A percentile compares a stretch with the other conserved stretches of the same genome.
Conservation (phyloP, 2,113 vertebrate genomes). For the Aleadryas rufinucha region DNA sequence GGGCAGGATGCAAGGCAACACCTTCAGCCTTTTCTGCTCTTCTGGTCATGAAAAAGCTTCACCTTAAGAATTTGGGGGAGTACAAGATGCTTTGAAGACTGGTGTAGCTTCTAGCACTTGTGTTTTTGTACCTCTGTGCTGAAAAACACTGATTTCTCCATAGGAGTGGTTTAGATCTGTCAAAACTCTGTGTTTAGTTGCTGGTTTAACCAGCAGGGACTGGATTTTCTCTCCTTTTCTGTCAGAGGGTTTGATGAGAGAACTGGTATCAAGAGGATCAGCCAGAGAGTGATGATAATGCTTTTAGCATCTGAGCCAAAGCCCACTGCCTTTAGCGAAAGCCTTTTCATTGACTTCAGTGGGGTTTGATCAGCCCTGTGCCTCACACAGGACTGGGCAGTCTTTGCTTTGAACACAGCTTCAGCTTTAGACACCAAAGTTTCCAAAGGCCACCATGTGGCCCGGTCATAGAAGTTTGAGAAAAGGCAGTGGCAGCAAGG, state of each 20-base stretch:
- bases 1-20: not conserved
- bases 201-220: conserved; percentile 18
- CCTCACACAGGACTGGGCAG: not conserved
- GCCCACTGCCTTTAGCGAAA: not conserved
- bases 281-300: conserved; percentile 20
- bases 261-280: conserved; percentile 39
- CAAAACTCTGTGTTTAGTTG: conserved; percentile 9
- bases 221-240: conserved; percentile 39
- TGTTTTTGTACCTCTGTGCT: not conserved
- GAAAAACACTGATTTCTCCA: not conserved
- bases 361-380: not conserved
- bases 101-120: not conserved
- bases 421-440: not conserved
- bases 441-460: not conserved
- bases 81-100: not conserved
- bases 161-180: not conserved
- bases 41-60: not conserved
- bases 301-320: conserved; percentile 35
- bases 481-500: not conserved
- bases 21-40: not conserved
- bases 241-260: conserved; percentile 42
- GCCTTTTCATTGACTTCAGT: not conserved
- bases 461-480: not conserved
- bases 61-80: not conserved
- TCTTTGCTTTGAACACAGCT: not conserved